Conservation (phyloP, 1,140 invertebrate genomes). For the Lasaia peninsularis region DNA sequence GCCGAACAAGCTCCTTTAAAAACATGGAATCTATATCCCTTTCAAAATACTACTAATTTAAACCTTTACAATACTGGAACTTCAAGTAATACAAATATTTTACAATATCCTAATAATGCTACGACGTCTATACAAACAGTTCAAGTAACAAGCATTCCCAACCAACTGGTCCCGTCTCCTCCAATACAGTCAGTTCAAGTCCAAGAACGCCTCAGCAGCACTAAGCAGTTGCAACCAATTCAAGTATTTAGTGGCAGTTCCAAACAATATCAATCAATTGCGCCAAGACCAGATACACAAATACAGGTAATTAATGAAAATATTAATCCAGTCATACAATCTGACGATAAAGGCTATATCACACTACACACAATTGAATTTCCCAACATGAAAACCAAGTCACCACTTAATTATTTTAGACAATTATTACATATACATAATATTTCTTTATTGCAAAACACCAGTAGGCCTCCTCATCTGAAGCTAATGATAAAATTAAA, state of each 20-base stretch:
- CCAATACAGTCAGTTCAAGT: not conserved
- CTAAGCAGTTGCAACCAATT: not conserved
- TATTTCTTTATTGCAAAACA: slow-evolving; percentile 36
- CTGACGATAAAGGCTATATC: slow-evolving; percentile 29
- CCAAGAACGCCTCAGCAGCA: not conserved
- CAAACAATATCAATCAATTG: not conserved
- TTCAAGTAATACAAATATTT: not conserved
- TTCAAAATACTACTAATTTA: not conserved
- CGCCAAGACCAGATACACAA: not conserved
- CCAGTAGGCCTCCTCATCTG: slow-evolving; percentile 19
- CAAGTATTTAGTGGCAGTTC: not conserved
- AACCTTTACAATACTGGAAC: not conserved
- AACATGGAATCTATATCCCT: not conserved
- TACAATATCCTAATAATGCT: not conserved
- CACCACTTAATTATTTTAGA: slow-evolving; percentile 51
- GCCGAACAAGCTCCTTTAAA: not conserved
- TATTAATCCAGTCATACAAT: not conserved
- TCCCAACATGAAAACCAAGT: slow-evolving; percentile 48
- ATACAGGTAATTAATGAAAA: not conserved
- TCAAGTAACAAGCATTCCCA: not conserved
- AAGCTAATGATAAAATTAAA: slow-evolving; percentile 54
- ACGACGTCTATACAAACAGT: not conserved
- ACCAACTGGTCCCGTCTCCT: not conserved
- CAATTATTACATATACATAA: slow-evolving; percentile 46
- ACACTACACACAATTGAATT: slow-evolving; percentile 48